Conservation (phyloP, 2,113 vertebrate genomes). For the Spermophilus dauricus region DNA sequence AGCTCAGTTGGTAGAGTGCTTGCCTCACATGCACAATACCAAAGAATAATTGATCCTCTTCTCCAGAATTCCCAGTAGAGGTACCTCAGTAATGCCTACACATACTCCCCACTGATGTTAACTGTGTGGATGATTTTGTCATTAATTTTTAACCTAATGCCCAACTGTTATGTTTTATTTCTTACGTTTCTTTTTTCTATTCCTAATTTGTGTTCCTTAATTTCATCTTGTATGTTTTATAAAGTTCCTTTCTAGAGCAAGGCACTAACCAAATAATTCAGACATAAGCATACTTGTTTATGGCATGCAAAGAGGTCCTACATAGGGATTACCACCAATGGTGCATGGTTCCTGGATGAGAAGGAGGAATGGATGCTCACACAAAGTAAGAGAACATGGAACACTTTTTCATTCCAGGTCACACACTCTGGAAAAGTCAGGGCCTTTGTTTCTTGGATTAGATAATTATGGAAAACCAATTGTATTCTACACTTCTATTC, state of each 20-base stretch:
- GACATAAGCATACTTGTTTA: neutral
- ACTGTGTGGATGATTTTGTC: neutral
- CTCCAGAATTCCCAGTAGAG: neutral
- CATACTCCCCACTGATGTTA: neutral
- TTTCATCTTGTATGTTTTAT: neutral
- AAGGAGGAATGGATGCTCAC: neutral
- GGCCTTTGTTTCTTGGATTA: neutral
- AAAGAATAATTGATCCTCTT: neutral
- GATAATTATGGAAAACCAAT: neutral
- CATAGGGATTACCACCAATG: neutral
- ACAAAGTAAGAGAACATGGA: neutral
- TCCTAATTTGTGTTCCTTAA: neutral
- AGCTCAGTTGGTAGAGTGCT: no score
- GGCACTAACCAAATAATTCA: neutral
- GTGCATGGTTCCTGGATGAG: neutral
- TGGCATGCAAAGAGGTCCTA: neutral
- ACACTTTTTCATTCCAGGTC: neutral
- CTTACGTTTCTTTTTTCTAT: neutral
- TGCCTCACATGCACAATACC: neutral
- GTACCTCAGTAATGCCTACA: neutral
- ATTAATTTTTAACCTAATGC: neutral
- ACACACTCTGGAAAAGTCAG: neutral
- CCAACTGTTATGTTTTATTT: slow-evolving; percentile 17
- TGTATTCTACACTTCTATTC: neutral
- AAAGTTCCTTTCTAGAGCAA: neutral